Evolutionary conservation across 2,797 vertebrate species (phyloP).

Genomic region (Hippopotamyrus pictus): DNA sequence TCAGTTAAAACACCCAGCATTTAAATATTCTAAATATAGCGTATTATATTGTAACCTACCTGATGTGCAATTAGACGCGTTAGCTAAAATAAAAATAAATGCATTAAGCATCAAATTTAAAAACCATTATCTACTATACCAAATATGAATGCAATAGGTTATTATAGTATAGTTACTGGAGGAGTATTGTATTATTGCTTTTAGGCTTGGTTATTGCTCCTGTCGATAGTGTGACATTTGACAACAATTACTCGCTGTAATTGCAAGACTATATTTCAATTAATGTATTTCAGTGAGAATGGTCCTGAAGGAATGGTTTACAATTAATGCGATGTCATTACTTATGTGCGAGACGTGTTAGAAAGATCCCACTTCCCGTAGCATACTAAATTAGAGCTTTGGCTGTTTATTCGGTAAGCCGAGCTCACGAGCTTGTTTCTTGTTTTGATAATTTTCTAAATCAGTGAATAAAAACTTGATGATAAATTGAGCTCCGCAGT

Average conservation of each 20-base stretch:
- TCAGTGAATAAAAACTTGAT: not conserved
- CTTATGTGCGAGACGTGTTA: not conserved
- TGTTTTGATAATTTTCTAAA: not conserved
- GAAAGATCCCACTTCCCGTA: not conserved
- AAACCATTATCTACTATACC: not conserved
- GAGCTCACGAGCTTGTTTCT: not conserved
- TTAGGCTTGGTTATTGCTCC: not conserved
- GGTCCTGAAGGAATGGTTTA: not conserved
- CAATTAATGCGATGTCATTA: not conserved
- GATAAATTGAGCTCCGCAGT: not conserved
- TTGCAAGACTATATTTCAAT: not conserved
- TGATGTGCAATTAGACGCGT: not conserved
- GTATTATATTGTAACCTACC: not conserved
- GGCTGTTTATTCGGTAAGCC: not conserved
- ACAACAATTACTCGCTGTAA: not conserved
- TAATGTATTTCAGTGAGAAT: not conserved
- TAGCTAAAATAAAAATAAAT: not conserved
- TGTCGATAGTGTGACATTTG: not conserved
- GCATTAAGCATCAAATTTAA: not conserved
- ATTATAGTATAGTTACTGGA: not conserved
- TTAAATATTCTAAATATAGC: not conserved
- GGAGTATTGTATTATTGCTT: not conserved
- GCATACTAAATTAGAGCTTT: not conserved
- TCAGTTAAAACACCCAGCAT: not conserved
- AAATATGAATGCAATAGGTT: not conserved